Conservation (phyloP, 2,888 invertebrate genomes). For the Rhabditophanes sp. region DNA sequence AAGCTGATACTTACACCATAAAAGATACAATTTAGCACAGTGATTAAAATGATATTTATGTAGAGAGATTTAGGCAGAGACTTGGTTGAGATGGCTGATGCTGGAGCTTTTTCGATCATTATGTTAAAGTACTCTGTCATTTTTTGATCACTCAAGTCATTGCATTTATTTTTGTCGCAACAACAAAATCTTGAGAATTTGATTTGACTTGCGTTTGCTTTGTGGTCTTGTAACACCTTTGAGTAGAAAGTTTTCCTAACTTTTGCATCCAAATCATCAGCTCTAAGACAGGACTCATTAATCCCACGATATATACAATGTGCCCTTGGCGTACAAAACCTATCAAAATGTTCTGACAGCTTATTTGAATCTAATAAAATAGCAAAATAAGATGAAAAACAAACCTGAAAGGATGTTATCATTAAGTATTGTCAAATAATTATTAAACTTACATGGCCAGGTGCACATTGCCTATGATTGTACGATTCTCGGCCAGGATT, state of each 20-base stretch:
- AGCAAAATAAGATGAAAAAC: conserved; percentile 3
- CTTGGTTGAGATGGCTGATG: conserved; percentile 4
- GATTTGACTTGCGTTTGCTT: conserved; percentile 2
- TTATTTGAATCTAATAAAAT: conserved; percentile 4
- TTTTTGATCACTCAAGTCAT: conserved; percentile 8
- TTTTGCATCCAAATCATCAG: conserved; percentile 16
- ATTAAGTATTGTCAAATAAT: conserved; percentile 1
- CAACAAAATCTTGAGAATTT: conserved; percentile 21
- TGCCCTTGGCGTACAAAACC: conserved; percentile 23
- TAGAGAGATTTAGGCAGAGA: background rate
- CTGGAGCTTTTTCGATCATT: no score
- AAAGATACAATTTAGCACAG: no score
- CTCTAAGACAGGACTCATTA: conserved; percentile 14
- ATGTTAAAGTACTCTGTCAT: conserved; percentile 8
- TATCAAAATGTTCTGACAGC: conserved; percentile 17
- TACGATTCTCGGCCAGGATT: no score
- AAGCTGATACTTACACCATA: no score
- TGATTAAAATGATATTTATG: conserved; percentile 4
- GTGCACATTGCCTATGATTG: background rate
- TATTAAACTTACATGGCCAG: conserved; percentile 6
- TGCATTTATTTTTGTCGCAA: conserved; percentile 12
- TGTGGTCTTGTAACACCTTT: conserved; percentile 4
- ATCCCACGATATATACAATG: conserved; percentile 21
- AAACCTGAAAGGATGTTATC: conserved; percentile 12
- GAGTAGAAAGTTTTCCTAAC: conserved; percentile 13